These are phyloP conservation scores for Strigamia crassipes DNA, from an alignment of 2,888 invertebrate genomes.

Conservation along the genomic window DNA sequence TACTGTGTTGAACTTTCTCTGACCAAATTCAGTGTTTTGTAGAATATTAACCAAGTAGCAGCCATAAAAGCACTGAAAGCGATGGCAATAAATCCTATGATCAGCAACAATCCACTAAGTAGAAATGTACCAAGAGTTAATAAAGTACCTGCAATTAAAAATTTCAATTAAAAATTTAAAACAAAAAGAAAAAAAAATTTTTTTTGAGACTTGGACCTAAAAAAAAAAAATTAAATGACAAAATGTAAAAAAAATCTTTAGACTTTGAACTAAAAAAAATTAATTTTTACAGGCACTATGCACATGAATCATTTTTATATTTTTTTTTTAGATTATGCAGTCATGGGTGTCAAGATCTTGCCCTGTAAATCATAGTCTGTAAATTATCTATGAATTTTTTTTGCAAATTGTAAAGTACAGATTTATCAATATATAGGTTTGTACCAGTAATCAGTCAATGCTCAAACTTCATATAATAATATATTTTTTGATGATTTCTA, in stretches of 20 bases:
- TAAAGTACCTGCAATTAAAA: conserved; percentile 38
- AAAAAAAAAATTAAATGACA: neutral
- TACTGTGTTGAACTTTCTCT: neutral
- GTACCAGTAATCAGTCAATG: neutral
- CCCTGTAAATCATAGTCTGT: conserved; percentile 25
- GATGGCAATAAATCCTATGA: conserved; percentile 45
- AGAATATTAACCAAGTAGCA: conserved; percentile 43
- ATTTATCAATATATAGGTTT: neutral
- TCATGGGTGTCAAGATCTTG: conserved; percentile 24
- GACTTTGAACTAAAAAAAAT: neutral
- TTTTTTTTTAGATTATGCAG: neutral
- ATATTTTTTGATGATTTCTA: neutral
- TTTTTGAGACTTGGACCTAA: neutral
- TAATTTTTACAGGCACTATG: neutral
- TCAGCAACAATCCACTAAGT: conserved; percentile 41
- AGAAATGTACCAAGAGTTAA: conserved; percentile 45
- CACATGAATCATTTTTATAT: neutral
- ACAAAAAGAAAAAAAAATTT: neutral
- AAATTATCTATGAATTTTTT: neutral
- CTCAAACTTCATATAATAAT: neutral
- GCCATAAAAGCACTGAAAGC: conserved; percentile 43
- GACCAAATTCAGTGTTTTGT: conserved; percentile 32
- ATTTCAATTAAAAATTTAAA: neutral
- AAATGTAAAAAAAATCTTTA: neutral
- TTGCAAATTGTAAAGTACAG: neutral